Percentiles rank a stretch among this genome's conserved stretches.
These are phyloP conservation scores for Agriopis marginaria DNA, from an alignment of 2,888 invertebrate genomes.

Conservation along the genomic window DNA sequence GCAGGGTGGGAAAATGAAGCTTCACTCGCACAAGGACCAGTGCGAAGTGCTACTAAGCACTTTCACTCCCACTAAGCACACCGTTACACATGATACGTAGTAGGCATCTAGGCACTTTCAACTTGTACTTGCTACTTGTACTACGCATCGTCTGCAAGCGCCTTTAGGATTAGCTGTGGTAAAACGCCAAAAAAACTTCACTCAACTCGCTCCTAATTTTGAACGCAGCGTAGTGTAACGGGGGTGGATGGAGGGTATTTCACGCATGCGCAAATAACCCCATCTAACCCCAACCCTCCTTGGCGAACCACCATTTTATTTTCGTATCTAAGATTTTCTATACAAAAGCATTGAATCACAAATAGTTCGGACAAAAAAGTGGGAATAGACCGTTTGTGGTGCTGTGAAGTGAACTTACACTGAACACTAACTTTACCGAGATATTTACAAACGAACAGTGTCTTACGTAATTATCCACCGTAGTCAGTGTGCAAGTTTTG, in stretches of 20 bases:
- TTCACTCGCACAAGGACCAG: no score
- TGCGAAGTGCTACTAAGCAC: no score
- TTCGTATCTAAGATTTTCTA: constrained; percentile 54
- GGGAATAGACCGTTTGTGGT: constrained; percentile 37
- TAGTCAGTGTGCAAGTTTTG: constrained; percentile 52
- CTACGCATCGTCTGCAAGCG: no score
- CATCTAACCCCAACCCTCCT: constrained; percentile 67
- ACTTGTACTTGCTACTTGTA: no score
- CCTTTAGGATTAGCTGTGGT: neutral
- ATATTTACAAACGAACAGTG: constrained; percentile 42
- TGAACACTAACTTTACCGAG: constrained; percentile 38
- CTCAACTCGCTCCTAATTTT: constrained; percentile 38
- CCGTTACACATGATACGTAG: no score
- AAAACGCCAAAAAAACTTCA: neutral
- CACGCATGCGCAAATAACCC: constrained; percentile 68
- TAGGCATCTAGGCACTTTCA: no score
- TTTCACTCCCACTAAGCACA: no score
- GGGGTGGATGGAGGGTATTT: constrained; percentile 42
- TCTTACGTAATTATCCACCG: constrained; percentile 62
- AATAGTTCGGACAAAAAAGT: constrained; percentile 32
- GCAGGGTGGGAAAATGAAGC: no score
- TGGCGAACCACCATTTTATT: constrained; percentile 77
- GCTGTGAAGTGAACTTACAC: constrained; percentile 49
- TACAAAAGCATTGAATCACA: constrained; percentile 35
- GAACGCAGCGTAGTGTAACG: constrained; percentile 57